Percentiles rank a stretch among this genome's conserved stretches.
Evolutionary conservation across 2,797 vertebrate species (phyloP).

Genomic region (Myotis vivesi): DNA sequence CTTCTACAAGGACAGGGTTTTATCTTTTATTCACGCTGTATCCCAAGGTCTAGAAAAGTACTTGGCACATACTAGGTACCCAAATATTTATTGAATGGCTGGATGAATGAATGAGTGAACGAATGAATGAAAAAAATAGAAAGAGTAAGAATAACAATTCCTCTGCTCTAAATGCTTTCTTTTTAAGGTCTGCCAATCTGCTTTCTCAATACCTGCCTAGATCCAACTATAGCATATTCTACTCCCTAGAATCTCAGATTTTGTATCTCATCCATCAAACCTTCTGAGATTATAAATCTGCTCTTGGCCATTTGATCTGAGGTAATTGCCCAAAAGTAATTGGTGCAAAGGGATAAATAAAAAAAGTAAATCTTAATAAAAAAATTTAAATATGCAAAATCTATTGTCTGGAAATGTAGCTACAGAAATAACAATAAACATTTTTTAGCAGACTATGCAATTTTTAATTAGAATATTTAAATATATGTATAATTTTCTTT

Average conservation of each 20-base stretch:
- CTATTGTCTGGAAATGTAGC: background rate
- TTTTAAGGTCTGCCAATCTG: background rate
- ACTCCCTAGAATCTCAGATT: background rate
- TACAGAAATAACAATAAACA: background rate
- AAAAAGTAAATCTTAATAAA: conserved; percentile 5
- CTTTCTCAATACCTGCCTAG: background rate
- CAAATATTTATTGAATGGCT: conserved; percentile 20
- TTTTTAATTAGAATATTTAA: conserved; percentile 14
- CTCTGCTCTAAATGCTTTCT: background rate
- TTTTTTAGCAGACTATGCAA: background rate
- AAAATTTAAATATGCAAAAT: background rate
- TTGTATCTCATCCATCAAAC: background rate
- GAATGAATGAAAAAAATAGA: background rate
- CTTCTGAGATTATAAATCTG: conserved; percentile 8
- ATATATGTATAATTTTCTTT: background rate
- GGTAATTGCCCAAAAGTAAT: background rate
- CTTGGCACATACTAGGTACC: background rate
- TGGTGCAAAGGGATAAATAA: background rate
- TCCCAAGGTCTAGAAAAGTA: background rate
- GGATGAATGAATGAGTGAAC: background rate
- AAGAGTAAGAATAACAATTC: background rate
- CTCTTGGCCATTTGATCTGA: background rate
- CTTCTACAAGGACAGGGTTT: background rate
- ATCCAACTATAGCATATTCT: background rate
- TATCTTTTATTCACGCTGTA: background rate